A percentile compares a stretch with the other conserved stretches of the same genome.
Evolutionary conservation across 1,140 invertebrate species (phyloP).

Genomic region (Coptotermes formosanus): DNA sequence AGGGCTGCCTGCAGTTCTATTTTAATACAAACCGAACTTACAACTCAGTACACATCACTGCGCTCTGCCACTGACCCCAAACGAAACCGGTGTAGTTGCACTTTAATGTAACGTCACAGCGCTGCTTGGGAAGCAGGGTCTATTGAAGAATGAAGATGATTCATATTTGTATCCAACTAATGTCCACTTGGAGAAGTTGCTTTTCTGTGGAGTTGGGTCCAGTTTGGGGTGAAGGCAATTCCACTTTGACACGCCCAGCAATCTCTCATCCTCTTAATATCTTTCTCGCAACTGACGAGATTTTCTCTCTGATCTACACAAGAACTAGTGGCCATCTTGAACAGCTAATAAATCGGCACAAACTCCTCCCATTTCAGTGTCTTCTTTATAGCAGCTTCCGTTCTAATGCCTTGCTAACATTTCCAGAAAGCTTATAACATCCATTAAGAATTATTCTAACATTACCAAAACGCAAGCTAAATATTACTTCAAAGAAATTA

Average conservation of each 20-base stretch:
- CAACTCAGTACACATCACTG: background rate
- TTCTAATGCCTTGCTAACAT: background rate
- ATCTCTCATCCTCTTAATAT: background rate
- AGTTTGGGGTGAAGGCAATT: background rate
- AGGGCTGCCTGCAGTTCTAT: background rate
- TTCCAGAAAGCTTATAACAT: background rate
- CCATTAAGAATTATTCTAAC: background rate
- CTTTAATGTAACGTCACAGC: background rate
- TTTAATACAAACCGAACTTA: background rate
- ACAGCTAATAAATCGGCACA: background rate
- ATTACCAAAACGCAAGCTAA: background rate
- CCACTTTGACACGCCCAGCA: background rate
- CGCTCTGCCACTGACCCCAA: background rate
- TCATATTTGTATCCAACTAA: background rate
- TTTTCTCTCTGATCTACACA: background rate
- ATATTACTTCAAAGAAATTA: background rate
- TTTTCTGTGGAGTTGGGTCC: background rate
- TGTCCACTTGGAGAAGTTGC: slow-evolving; percentile 3
- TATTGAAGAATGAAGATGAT: slow-evolving; percentile 3
- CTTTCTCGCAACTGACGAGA: slow-evolving; percentile 12
- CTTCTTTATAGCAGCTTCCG: background rate
- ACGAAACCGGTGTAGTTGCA: background rate
- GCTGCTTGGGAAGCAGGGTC: background rate
- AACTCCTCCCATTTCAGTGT: slow-evolving; percentile 1
- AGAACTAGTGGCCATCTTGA: slow-evolving; percentile 11